Base-by-base conservation (phyloP, 2,797 vertebrate genomes). In the Catostomus latipinnis region DNA sequence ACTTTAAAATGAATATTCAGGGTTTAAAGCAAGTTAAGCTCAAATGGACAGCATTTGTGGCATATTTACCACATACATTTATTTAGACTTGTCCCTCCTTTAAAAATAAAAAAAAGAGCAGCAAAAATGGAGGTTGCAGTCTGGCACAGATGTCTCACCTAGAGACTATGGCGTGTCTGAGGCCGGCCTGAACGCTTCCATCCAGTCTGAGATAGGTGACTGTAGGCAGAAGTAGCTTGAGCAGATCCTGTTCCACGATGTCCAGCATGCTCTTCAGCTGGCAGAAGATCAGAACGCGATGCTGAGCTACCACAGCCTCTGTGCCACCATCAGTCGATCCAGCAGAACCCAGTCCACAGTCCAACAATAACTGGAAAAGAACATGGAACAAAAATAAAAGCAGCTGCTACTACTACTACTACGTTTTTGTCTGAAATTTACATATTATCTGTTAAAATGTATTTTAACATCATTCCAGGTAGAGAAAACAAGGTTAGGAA, bases 211-310 rank as follows among this genome's bases (percentile, higher is more conserved):
- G 91, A 22, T 98, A 99, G 9, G 97, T 96, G 83, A 99, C 93
- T 0, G 93, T 92, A n/a, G 98, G 96, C 85, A 99, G 90, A 88
- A 98, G 98, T 83, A 97, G 95, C 82, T 94, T 97, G 63, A 99
- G 95, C 76, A 99, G 94, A 89, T 99, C 98, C 0, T 98, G 95
- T 82, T 99, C 98, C 81, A 99, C 98, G n/a, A 99, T 99, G 87
- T 99, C 98, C 90, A 99, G 88, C 98, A 99, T 99, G 86, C 98
- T 99, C 91, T 99, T 99, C 52, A 99, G 94, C 85, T 99, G 98
- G 82, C 98, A 99, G 93, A 99, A 99, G 78, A 99, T 98, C n/a
- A 99, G 94, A 87, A 99, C 94, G 12, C 98, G 94, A 83, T 99
- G 98, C 88, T 99, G 98, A 56, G 96, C 98, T 84, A 99, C 98